A percentile compares a stretch with the other conserved stretches of the same genome.
Conservation (phyloP, 2,888 invertebrate genomes). For the Slavum lentiscoides region DNA sequence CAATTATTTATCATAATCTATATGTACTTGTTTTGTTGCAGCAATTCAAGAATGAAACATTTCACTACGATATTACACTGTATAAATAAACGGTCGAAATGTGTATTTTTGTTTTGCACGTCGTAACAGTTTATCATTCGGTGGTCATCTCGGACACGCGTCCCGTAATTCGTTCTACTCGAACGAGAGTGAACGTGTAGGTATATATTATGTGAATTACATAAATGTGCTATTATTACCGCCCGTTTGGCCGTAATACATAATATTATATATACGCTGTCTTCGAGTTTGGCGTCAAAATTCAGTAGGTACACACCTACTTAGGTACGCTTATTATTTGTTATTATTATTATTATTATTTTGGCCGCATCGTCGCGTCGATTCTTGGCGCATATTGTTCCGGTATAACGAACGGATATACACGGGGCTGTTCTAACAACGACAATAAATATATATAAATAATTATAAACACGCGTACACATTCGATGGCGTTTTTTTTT, state of each 20-base stretch:
- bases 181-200: constrained; percentile 18
- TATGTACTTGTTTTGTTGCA: too few relatives aligned
- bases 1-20: too few relatives aligned
- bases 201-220: constrained; percentile 40
- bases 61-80: too few relatives aligned
- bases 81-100: too few relatives aligned
- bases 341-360: neutral
- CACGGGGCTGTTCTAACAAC: too few relatives aligned
- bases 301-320: neutral
- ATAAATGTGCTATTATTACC: neutral
- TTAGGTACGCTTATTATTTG: neutral
- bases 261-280: neutral
- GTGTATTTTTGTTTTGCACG: too few relatives aligned
- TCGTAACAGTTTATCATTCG: neutral
- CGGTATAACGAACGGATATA: too few relatives aligned
- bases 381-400: neutral
- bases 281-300: neutral
- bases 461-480: too few relatives aligned
- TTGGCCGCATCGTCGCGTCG: neutral
- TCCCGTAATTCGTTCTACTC: constrained; percentile 20
- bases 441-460: too few relatives aligned
- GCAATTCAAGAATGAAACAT: too few relatives aligned
- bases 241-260: neutral
- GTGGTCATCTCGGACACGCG: neutral
- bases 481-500: too few relatives aligned